Conservation (phyloP, 2,797 vertebrate genomes). For the Hybognathus amarus region DNA sequence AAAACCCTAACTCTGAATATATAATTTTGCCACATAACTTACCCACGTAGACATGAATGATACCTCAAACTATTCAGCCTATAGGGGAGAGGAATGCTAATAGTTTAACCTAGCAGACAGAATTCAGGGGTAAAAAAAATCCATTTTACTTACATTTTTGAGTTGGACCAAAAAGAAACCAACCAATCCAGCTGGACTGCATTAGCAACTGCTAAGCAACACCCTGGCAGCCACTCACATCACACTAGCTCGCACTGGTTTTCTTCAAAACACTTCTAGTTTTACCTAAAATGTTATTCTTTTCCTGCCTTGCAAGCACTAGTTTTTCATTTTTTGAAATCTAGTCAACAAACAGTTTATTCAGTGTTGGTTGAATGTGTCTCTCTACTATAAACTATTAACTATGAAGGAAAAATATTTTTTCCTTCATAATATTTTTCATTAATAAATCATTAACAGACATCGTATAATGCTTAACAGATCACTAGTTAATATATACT, state of each 20-base stretch:
- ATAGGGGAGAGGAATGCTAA: background rate
- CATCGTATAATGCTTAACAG: background rate
- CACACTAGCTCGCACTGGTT: background rate
- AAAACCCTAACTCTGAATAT: slow-evolving; percentile 9
- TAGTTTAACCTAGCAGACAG: background rate
- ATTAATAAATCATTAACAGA: background rate
- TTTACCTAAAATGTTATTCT: background rate
- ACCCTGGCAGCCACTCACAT: background rate
- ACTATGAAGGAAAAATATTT: background rate
- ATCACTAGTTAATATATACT: background rate
- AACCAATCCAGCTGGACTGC: background rate
- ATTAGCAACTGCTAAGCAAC: background rate
- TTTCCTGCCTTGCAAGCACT: slow-evolving; percentile 31
- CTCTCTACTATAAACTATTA: background rate
- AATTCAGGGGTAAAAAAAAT: background rate
- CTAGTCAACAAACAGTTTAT: background rate
- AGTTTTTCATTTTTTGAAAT: background rate
- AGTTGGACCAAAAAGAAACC: background rate
- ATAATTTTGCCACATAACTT: background rate
- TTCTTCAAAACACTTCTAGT: background rate
- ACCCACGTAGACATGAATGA: background rate
- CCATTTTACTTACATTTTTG: background rate
- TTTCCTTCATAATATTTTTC: background rate
- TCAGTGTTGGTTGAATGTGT: background rate
- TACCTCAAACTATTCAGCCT: background rate